phyloP scores from a whole-genome alignment of 2,113 vertebrate species.

The Picathartes gymnocephalus region DNA sequence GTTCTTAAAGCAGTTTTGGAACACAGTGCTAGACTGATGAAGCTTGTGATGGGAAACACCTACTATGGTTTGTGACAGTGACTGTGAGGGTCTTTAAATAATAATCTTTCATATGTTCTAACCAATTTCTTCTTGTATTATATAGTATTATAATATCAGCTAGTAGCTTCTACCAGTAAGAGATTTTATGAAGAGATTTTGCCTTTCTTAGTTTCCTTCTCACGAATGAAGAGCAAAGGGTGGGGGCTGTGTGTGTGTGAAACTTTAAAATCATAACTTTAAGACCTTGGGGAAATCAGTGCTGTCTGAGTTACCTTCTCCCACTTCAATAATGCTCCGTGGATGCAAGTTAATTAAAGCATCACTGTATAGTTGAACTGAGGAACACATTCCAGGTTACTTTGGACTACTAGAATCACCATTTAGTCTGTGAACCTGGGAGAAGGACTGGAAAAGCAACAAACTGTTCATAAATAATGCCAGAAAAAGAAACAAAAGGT shows the following conservation, averaged over 20 bases:
- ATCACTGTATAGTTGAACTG: not conserved
- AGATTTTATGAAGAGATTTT: not conserved
- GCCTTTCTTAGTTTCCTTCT: not conserved
- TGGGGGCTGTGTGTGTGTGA: accelerated
- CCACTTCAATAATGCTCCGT: not conserved
- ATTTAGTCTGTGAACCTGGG: not conserved
- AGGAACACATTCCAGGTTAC: not conserved
- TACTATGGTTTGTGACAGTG: not conserved
- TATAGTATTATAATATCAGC: not conserved
- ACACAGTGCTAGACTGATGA: not conserved
- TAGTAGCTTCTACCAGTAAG: not conserved
- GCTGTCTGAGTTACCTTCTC: not conserved
- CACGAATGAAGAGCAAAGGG: not conserved
- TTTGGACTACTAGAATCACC: not conserved
- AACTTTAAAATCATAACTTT: not conserved
- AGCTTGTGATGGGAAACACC: not conserved
- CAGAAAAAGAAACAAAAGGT: not conserved
- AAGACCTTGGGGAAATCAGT: not conserved
- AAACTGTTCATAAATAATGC: not conserved
- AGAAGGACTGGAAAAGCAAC: not conserved
- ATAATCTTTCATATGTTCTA: not conserved
- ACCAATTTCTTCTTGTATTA: not conserved
- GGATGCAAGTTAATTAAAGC: not conserved
- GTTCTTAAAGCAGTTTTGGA: not conserved
- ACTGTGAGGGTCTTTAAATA: not conserved